phyloP scores from a whole-genome alignment of 2,888 invertebrate species.

The Epirrhoe alternata region DNA sequence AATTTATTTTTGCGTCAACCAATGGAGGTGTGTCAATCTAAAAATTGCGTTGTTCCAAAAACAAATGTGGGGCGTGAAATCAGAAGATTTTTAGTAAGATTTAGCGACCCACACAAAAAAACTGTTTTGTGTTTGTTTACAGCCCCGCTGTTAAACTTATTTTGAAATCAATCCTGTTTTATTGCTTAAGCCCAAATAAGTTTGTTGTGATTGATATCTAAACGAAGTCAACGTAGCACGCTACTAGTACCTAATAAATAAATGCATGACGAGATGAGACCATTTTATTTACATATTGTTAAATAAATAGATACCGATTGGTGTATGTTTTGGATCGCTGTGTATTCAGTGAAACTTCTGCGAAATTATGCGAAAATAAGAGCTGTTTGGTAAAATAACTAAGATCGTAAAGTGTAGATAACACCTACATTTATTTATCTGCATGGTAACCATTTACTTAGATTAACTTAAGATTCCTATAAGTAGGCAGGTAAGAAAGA shows the following conservation, averaged over 20 bases:
- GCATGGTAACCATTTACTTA: not conserved
- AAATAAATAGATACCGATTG: constrained; percentile 26
- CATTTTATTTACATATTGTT: constrained; percentile 32
- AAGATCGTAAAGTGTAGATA: not conserved
- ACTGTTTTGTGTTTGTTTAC: no score
- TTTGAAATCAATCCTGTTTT: not conserved
- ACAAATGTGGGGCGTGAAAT: not conserved
- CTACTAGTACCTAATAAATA: not conserved
- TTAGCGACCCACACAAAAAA: no score
- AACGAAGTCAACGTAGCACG: no score
- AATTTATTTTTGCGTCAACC: constrained; percentile 19
- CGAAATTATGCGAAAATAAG: constrained; percentile 18
- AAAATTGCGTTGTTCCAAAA: not conserved
- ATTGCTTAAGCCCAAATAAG: not conserved
- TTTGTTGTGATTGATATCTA: not conserved
- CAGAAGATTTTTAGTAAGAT: not conserved
- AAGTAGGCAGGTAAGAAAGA: no score
- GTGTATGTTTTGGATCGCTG: constrained; percentile 23
- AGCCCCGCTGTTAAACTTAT: not conserved
- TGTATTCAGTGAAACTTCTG: constrained; percentile 23
- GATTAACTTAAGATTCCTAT: not conserved
- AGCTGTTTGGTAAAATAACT: constrained; percentile 3
- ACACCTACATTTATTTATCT: not conserved
- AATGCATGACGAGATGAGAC: constrained; percentile 34
- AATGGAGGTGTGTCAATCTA: constrained; percentile 15